Evolutionary conservation across 2,888 invertebrate genomes (phyloP).

Genomic region (Netelia inedita): DNA sequence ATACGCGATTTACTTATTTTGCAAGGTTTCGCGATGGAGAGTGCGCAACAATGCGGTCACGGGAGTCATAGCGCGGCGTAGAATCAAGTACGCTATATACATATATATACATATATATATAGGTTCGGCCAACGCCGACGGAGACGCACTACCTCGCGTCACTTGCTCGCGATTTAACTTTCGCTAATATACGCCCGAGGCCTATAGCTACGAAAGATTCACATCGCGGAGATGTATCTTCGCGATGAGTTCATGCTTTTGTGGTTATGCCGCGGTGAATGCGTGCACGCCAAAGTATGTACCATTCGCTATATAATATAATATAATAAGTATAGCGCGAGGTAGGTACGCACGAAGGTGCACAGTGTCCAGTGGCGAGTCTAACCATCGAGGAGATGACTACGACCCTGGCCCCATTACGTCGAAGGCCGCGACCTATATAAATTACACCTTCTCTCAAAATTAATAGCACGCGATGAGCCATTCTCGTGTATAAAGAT

Average conservation of each 20-base stretch:
- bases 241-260: conserved; percentile 46
- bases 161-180: conserved; percentile 58
- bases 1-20: background rate
- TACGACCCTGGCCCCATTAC: conserved; percentile 72
- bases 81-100: background rate
- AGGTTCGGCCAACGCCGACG: background rate
- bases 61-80: background rate
- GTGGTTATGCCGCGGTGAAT: background rate
- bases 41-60: conserved; percentile 13
- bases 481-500: background rate
- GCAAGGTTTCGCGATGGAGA: background rate
- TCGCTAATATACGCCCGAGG: conserved; percentile 52
- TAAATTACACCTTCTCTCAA: conserved; percentile 66
- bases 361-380: conserved; percentile 1
- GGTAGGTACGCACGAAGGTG: conserved; percentile 7
- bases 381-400: conserved; percentile 43
- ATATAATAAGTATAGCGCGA: conserved; percentile 4
- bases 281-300: background rate
- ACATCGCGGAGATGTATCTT: conserved; percentile 35
- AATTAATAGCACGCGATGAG: conserved; percentile 60
- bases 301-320: conserved; percentile 13
- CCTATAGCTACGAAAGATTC: conserved; percentile 32
- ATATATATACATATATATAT: background rate
- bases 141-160: conserved; percentile 11
- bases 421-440: conserved; percentile 64